Conservation (phyloP, 2,113 vertebrate species). For the Diadophis punctatus region DNA sequence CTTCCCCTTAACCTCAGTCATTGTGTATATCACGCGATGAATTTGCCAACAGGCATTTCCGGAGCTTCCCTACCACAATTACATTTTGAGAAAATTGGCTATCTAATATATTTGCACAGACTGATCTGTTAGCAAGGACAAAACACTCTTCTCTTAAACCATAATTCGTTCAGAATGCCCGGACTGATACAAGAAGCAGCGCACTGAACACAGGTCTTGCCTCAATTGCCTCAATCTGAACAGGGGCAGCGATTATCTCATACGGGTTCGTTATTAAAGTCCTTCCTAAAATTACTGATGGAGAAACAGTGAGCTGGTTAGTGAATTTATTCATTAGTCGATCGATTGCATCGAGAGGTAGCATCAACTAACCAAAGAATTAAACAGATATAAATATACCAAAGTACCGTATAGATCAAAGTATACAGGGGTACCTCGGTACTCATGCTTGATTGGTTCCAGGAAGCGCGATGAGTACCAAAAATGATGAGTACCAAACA, state of each 20-base stretch:
- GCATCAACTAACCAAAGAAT: background rate
- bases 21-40: background rate
- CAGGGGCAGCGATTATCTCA: background rate
- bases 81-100: background rate
- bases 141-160: background rate
- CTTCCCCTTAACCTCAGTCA: background rate
- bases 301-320: background rate
- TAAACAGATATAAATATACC: background rate
- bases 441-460: too few relatives aligned
- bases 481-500: too few relatives aligned
- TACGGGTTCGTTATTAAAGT: background rate
- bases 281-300: background rate
- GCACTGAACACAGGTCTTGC: background rate
- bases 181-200: background rate
- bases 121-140: background rate
- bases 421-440: too few relatives aligned
- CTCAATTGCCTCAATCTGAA: background rate
- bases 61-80: background rate
- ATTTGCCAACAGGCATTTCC: background rate
- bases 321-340: background rate
- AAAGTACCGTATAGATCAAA: background rate
- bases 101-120: background rate
- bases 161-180: background rate
- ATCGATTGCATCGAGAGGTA: background rate
- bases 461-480: too few relatives aligned